Percentiles rank a stretch among this genome's conserved stretches.
Conservation (phyloP, 2,888 invertebrate species). For the Catonia carolina region DNA sequence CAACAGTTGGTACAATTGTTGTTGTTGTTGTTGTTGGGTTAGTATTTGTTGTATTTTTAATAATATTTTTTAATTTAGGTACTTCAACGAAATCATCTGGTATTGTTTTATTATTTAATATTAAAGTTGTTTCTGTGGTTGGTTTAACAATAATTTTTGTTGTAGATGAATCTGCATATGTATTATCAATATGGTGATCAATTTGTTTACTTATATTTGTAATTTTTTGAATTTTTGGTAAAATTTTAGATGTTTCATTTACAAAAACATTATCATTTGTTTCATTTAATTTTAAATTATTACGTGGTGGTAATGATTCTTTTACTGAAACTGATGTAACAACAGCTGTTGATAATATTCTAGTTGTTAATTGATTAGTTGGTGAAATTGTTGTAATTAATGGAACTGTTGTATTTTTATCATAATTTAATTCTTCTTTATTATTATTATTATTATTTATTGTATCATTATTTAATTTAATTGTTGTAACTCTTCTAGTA, state of each 20-base stretch:
- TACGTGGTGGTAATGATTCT: constrained; percentile 24
- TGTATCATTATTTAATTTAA: background rate
- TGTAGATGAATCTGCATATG: background rate
- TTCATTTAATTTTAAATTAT: constrained; percentile 14
- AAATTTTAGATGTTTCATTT: background rate
- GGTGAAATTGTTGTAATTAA: constrained; percentile 49
- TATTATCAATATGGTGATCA: background rate
- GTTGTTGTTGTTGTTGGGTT: background rate
- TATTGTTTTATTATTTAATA: background rate
- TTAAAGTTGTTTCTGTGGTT: background rate
- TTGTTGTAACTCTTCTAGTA: background rate
- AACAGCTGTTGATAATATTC: constrained; percentile 33
- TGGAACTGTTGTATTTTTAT: constrained; percentile 36
- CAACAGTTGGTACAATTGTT: too few relatives aligned
- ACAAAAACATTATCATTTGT: background rate
- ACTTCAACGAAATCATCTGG: background rate
- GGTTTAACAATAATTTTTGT: background rate
- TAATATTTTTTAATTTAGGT: background rate
- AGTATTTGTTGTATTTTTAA: constrained; percentile 6
- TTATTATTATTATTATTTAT: background rate
- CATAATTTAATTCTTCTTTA: background rate
- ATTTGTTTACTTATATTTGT: background rate
- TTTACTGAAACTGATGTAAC: constrained; percentile 35
- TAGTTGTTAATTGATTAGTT: constrained; percentile 44
- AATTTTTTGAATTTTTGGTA: background rate